Conservation (phyloP, 2,888 invertebrate species). For the Lycocerus yunnanus region DNA sequence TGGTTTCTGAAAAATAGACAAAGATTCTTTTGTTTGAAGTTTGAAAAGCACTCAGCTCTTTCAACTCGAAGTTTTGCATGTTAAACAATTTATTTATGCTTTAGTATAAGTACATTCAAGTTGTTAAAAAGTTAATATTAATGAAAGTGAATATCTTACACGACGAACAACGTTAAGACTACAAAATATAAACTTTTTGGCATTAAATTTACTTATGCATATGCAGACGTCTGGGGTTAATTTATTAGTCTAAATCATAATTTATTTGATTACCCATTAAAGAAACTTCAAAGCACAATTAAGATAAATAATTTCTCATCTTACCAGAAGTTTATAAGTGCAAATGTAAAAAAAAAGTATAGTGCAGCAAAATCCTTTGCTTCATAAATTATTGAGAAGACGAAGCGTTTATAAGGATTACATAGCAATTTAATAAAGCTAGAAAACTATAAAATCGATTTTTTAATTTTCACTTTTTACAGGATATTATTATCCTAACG, state of each 20-base stretch:
- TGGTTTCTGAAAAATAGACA: constrained; percentile 10
- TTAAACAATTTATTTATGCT: background rate
- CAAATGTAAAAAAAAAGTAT: too few species aligned
- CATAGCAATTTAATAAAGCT: background rate
- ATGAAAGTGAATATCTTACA: background rate
- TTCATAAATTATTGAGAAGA: too few species aligned
- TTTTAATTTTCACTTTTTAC: background rate
- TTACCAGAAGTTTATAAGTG: too few species aligned
- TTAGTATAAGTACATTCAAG: background rate
- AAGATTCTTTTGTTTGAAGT: constrained; percentile 9
- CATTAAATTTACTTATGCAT: background rate
- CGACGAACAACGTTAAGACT: background rate
- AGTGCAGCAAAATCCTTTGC: too few species aligned
- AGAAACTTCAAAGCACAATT: background rate
- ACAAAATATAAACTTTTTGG: background rate
- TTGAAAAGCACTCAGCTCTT: constrained; percentile 8
- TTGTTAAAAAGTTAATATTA: background rate
- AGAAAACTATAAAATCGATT: background rate
- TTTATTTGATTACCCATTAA: background rate
- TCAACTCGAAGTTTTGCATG: constrained; percentile 1
- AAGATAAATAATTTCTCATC: background rate
- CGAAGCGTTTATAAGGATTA: too few species aligned
- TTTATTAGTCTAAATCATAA: background rate
- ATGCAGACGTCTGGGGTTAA: background rate
- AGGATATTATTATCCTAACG: background rate